Evolutionary conservation across 92 coral and sea anemone genomes (phyloP), one percentile per base, ranked within the genome.

Genomic region (Siderastrea siderea): DNA sequence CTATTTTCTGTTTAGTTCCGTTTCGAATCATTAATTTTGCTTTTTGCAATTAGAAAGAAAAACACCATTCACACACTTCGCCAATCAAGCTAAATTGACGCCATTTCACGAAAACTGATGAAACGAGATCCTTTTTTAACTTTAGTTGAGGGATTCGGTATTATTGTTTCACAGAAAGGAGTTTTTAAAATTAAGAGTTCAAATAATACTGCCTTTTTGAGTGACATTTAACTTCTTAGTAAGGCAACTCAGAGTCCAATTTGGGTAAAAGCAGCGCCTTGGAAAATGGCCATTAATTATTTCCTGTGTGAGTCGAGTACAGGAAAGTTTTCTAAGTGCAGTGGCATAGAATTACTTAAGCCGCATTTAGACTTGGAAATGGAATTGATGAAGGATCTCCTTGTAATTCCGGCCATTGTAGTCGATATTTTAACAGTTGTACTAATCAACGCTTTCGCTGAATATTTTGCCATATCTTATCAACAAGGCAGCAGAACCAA

Each of bases 381-480:
- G 77, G 69, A n/a, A 72, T 65, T 65, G 87, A 73, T 84, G 79
- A 63, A 73, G 59, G 26, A 48, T 62, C 80, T 82, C 14, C 87
- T 73, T 66, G 71, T 66, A 84, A 84, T 84, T 74, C 87, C 83
- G 84, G 76, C 84, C 77, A 77, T 87, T 77, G 79, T 83, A 70
- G 68, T 38, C 64, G 74, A 43, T 87, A 92, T 91, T 87, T 91
- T 91, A 87, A 91, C 92, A 91, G 92, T 91, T 91, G 94, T 65
- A 47, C 16, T 83, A 84, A 87, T 87, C 88, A 87, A 55, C 78
- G 69, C 84, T 75, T 85, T 83, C 63, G 66, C 16, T 71, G 60
- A 73, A 78, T 71, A 77, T 75, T 82, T 79, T 60, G 80, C 89
- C 86, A 75, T 77, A 83, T 85, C 91, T 85, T 91, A 91, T 91